Conservation (phyloP, 1,140 invertebrate species). For the Megalopta genalis region DNA sequence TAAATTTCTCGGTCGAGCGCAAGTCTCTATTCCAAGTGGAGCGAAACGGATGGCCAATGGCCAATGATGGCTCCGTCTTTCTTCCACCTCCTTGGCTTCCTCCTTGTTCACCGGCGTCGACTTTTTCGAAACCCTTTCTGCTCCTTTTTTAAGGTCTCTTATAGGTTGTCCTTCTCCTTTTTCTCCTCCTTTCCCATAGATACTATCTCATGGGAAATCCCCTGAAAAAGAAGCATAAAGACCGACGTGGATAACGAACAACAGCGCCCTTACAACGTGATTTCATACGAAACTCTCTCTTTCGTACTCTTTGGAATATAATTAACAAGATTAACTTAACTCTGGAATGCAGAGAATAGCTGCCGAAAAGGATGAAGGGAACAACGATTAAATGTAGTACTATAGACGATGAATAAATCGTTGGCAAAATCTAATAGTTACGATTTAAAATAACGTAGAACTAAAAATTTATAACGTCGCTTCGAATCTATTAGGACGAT, state of each 20-base stretch:
- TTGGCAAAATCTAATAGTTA: no score
- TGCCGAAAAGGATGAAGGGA: no score
- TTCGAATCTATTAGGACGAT: no score
- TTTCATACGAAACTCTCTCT: background rate
- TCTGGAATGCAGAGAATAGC: no score
- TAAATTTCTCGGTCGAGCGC: slow-evolving; percentile 70
- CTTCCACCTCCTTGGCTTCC: slow-evolving; percentile 18
- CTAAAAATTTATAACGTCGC: no score
- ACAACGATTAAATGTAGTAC: no score
- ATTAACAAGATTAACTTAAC: background rate
- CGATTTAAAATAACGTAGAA: no score
- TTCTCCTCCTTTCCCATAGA: background rate
- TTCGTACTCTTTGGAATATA: background rate
- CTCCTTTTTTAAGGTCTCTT: slow-evolving; percentile 41
- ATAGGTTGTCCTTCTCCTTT: slow-evolving; percentile 5
- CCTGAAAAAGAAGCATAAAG: slow-evolving; percentile 35
- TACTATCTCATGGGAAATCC: slow-evolving; percentile 50
- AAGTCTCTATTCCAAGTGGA: slow-evolving; percentile 63
- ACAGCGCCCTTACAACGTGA: background rate
- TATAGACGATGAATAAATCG: no score
- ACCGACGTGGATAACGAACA: slow-evolving; percentile 27
- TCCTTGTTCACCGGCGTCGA: slow-evolving; percentile 11
- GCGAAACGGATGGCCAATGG: slow-evolving; percentile 61
- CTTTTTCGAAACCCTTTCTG: slow-evolving; percentile 50
- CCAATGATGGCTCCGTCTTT: slow-evolving; percentile 38